Conservation (phyloP, 1,140 invertebrate species). For the Magallana ariakensis region DNA sequence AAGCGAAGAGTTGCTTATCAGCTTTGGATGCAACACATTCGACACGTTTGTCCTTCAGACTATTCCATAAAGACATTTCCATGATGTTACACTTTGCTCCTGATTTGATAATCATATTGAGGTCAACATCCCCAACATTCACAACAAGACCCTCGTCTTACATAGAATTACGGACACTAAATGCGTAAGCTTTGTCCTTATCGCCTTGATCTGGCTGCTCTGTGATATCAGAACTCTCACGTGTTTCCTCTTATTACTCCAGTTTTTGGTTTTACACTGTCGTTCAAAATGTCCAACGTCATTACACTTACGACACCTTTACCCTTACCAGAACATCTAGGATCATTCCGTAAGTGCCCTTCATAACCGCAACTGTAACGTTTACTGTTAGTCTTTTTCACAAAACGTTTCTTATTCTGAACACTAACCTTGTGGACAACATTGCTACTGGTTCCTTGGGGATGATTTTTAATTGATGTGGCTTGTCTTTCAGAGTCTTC, state of each 20-base stretch:
- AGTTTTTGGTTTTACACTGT: conserved; percentile 38
- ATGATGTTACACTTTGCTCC: conserved; percentile 43
- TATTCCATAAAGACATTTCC: conserved; percentile 30
- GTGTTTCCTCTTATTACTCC: not conserved
- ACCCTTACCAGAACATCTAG: conserved; percentile 4
- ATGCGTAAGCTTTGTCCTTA: conserved; percentile 15
- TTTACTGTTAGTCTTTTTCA: not conserved
- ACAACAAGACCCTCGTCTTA: conserved; percentile 10
- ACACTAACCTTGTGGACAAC: not conserved
- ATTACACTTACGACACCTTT: conserved; percentile 48
- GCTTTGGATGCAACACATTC: conserved; percentile 35
- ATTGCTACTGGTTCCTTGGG: not conserved
- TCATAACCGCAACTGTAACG: conserved; percentile 25
- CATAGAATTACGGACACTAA: not conserved
- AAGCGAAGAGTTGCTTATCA: conserved; percentile 45
- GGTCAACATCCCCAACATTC: conserved; percentile 35
- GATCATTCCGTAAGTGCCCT: conserved; percentile 25
- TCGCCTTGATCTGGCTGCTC: not conserved
- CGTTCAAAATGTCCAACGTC: conserved; percentile 48
- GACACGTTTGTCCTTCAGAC: conserved; percentile 29
- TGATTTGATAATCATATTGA: conserved; percentile 43
- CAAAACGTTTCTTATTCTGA: not conserved
- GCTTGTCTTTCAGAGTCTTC: conserved; percentile 83
- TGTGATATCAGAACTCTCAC: not conserved
- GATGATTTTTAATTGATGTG: conserved; percentile 74